Conservation (phyloP, 2,888 invertebrate genomes). For the Bimastos eiseni region DNA sequence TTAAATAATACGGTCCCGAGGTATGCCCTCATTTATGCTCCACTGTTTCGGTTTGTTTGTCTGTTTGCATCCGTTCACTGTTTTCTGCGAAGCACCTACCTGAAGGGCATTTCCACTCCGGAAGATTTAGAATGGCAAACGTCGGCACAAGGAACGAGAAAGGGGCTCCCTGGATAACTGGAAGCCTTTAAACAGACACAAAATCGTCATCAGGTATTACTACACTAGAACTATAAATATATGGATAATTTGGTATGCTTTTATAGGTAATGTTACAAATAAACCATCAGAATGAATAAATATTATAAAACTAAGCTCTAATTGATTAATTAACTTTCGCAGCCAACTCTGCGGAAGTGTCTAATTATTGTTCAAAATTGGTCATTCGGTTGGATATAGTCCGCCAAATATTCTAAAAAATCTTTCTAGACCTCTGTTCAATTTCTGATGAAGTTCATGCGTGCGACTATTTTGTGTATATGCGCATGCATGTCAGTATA, state of each 20-base stretch:
- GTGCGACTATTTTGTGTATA: no score
- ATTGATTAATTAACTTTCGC: not conserved
- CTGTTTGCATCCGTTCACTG: no score
- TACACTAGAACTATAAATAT: not conserved
- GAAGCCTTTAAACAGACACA: constrained; percentile 48
- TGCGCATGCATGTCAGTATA: not conserved
- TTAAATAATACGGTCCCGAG: no score
- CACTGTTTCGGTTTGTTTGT: no score
- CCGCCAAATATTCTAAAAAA: no score
- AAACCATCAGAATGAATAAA: not conserved
- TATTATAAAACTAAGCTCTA: not conserved
- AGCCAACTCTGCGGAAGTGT: not conserved
- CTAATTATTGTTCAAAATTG: not conserved
- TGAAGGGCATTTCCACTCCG: constrained; percentile 50
- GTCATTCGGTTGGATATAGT: not conserved
- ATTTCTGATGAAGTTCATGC: no score
- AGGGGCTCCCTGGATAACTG: constrained; percentile 58
- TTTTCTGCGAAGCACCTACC: not conserved
- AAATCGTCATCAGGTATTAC: not conserved
- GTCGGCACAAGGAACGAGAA: constrained; percentile 57
- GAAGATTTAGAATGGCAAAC: constrained; percentile 51
- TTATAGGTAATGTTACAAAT: no score
- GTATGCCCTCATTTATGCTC: no score
- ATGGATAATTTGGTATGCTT: no score
- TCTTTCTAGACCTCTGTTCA: no score